These are phyloP conservation scores for Pampus argenteus DNA, from an alignment of 2,797 vertebrate genomes.

Conservation along the genomic window DNA sequence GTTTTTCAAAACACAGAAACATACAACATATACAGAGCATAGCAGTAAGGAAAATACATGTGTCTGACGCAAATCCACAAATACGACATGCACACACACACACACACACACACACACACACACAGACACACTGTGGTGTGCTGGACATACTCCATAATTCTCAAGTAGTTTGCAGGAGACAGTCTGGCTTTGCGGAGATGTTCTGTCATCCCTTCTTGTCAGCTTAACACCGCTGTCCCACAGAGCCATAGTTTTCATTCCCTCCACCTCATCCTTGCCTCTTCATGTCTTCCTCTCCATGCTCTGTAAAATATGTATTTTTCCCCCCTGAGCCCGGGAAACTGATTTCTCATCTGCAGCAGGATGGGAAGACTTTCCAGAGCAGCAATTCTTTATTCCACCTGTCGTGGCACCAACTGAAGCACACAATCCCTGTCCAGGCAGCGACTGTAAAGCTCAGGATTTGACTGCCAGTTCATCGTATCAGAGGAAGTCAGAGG, in stretches of 20 bases:
- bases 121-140: conserved; percentile 6
- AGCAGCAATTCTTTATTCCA: conserved; percentile 64
- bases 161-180: conserved; percentile 68
- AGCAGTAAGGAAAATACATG: conserved; percentile 9
- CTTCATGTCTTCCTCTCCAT: conserved; percentile 59
- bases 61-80: conserved; percentile 31
- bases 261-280: conserved; percentile 59
- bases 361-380: conserved; percentile 55
- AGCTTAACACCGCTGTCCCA: conserved; percentile 72
- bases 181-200: conserved; percentile 67
- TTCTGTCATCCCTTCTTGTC: conserved; percentile 79
- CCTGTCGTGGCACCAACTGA: conserved; percentile 59
- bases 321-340: conserved; percentile 46
- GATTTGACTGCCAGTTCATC: conserved; percentile 45
- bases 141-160: conserved; percentile 73
- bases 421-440: conserved; percentile 42
- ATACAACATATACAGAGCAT: neutral
- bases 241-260: conserved; percentile 73
- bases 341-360: conserved; percentile 72
- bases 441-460: conserved; percentile 34
- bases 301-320: conserved; percentile 76
- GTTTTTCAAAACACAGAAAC: conserved; percentile 11
- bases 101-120: no score
- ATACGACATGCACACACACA: neutral
- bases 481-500: conserved; percentile 28